phyloP scores from a whole-genome alignment of 1,140 invertebrate genomes.

The Vollenhovia emeryi region DNA sequence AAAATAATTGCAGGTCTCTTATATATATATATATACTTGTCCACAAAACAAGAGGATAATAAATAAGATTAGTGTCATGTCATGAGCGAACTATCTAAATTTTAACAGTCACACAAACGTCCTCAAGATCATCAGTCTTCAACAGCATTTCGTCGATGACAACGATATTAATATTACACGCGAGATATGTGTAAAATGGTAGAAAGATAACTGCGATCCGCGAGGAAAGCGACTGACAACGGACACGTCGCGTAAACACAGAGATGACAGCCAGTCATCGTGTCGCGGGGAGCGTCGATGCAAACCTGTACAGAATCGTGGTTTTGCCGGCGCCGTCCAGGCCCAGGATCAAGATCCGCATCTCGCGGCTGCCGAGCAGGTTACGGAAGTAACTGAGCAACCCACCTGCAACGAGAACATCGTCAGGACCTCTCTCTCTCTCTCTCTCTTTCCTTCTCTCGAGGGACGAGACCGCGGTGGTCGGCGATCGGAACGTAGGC shows the following conservation, averaged over 20 bases:
- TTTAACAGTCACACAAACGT: background rate
- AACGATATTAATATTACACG: background rate
- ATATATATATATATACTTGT: background rate
- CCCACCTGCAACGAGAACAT: constrained; percentile 90
- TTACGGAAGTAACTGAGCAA: constrained; percentile 98
- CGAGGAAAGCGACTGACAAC: background rate
- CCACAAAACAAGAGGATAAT: background rate
- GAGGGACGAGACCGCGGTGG: background rate
- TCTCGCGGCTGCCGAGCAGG: constrained; percentile 96
- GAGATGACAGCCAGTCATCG: constrained; percentile 47
- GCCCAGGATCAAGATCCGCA: constrained; percentile 98
- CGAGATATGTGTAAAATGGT: background rate
- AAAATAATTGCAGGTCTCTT: background rate
- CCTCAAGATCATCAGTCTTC: background rate
- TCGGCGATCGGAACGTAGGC: background rate
- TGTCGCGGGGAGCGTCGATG: constrained; percentile 52
- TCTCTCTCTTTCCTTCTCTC: no score
- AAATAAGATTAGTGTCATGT: background rate
- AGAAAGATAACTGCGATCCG: background rate
- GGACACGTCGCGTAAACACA: background rate
- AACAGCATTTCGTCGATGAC: background rate
- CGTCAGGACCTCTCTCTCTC: background rate
- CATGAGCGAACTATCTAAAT: background rate
- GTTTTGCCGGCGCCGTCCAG: constrained; percentile 99
- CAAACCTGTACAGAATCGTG: constrained; percentile 96